These are phyloP conservation scores for Embiotoca jacksoni DNA, from an alignment of 2,113 vertebrate genomes.

Conservation along the genomic window DNA sequence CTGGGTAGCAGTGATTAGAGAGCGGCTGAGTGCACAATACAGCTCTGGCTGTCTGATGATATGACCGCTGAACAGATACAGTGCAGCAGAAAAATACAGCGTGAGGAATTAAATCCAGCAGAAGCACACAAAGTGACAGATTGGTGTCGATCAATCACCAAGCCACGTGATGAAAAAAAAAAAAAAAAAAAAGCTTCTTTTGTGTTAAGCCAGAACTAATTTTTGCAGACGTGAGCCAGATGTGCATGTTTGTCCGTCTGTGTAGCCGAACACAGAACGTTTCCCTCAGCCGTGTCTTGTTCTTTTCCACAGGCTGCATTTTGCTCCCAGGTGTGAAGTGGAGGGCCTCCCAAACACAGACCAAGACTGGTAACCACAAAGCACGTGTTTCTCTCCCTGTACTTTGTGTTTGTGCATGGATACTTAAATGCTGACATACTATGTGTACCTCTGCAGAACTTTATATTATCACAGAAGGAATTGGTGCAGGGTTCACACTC, in stretches of 20 bases:
- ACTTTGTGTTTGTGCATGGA: neutral
- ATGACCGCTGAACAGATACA: constrained; percentile 54
- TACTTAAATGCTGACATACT: neutral
- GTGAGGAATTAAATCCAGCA: constrained; percentile 1
- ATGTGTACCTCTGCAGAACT: neutral
- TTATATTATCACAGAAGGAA: neutral
- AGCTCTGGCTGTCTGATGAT: constrained; percentile 70
- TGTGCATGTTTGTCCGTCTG: constrained; percentile 1
- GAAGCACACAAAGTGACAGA: constrained; percentile 6
- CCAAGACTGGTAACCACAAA: constrained; percentile 73
- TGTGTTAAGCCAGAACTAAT: neutral
- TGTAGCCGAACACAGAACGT: neutral
- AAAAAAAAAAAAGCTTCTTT: neutral
- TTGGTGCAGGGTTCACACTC: neutral
- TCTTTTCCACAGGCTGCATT: constrained; percentile 43
- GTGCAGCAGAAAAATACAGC: constrained; percentile 37
- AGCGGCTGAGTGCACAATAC: constrained; percentile 59
- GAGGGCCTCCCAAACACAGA: constrained; percentile 69
- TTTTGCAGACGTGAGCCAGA: neutral
- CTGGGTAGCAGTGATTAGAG: constrained; percentile 68
- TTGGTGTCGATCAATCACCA: constrained; percentile 12
- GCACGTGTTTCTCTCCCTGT: constrained; percentile 3
- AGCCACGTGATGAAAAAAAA: neutral
- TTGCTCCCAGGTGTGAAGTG: constrained; percentile 70
- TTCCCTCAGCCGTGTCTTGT: constrained; percentile 18